Evolutionary conservation across 2,113 vertebrate genomes (phyloP).

Genomic region (Antechinus stuartii): DNA sequence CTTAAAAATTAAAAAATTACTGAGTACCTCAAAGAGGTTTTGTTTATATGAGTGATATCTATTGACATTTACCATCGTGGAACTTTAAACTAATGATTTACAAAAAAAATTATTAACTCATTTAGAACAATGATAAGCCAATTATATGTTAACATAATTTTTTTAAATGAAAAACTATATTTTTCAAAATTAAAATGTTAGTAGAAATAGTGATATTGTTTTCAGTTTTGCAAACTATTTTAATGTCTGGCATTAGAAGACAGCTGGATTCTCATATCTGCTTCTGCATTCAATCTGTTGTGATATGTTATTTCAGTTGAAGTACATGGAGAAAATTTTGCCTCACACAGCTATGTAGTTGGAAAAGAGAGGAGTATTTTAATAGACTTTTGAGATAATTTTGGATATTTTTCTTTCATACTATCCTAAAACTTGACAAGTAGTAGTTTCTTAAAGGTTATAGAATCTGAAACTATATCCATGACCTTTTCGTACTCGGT

Average conservation of each 20-base stretch:
- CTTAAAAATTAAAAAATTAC: constrained; percentile 35
- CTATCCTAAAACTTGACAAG: constrained; percentile 34
- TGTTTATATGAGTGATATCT: constrained; percentile 20
- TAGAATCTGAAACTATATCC: constrained; percentile 50
- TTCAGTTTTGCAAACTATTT: constrained; percentile 44
- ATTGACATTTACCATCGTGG: constrained; percentile 22
- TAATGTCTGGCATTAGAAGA: constrained; percentile 32
- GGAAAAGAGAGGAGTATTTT: constrained; percentile 5
- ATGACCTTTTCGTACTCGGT: constrained; percentile 27
- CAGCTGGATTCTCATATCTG: constrained; percentile 26
- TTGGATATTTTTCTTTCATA: constrained; percentile 44
- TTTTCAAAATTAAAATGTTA: constrained; percentile 40
- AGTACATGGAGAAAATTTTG: neutral
- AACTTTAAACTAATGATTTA: constrained; percentile 32
- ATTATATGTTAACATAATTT: constrained; percentile 28
- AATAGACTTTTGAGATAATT: constrained; percentile 47
- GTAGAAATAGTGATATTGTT: neutral
- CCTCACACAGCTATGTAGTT: constrained; percentile 18
- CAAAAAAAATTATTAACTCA: constrained; percentile 45
- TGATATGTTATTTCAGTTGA: constrained; percentile 10
- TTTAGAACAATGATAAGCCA: constrained; percentile 26
- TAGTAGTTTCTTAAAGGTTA: constrained; percentile 46
- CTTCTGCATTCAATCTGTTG: constrained; percentile 26
- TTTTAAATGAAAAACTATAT: constrained; percentile 44
- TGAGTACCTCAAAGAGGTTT: constrained; percentile 18